Conservation (phyloP, 2,888 invertebrate genomes). For the Drosophila nigritarsus region DNA sequence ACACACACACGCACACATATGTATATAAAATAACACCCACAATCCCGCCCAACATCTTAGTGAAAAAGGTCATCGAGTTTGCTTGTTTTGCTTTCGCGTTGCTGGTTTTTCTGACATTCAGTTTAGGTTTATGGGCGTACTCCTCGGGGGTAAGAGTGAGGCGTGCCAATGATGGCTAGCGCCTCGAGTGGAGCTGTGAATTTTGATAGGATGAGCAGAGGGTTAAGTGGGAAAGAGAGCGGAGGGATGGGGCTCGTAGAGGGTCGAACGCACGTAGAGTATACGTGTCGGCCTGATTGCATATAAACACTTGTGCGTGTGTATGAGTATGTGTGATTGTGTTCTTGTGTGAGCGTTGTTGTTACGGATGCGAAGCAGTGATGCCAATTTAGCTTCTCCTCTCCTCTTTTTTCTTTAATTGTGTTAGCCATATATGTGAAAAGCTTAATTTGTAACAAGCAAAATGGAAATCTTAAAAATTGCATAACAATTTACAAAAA, state of each 20-base stretch:
- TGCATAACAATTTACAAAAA: not conserved
- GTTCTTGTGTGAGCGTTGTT: constrained; percentile 28
- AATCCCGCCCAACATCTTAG: constrained; percentile 52
- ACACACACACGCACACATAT: not conserved
- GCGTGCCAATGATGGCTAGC: constrained; percentile 60
- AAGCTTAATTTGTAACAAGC: not conserved
- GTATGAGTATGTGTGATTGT: constrained; percentile 3
- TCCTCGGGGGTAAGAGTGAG: constrained; percentile 11
- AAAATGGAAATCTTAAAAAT: not conserved
- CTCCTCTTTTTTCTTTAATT: not conserved
- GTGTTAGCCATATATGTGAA: not conserved
- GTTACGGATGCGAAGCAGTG: constrained; percentile 3
- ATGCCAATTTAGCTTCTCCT: not conserved
- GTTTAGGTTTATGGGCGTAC: constrained; percentile 46
- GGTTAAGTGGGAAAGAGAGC: not conserved
- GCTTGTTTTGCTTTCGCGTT: constrained; percentile 39
- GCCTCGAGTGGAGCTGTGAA: constrained; percentile 19
- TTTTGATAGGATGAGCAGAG: not conserved
- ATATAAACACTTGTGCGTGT: constrained; percentile 64
- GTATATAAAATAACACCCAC: not conserved
- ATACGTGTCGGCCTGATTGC: constrained; percentile 79
- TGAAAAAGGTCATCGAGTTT: constrained; percentile 62
- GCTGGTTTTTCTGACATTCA: constrained; percentile 52
- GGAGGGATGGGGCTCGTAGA: constrained; percentile 10
- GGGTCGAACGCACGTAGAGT: constrained; percentile 59